Evolutionary conservation across 2,888 invertebrate genomes (phyloP).

Genomic region (Erebia ligea): DNA sequence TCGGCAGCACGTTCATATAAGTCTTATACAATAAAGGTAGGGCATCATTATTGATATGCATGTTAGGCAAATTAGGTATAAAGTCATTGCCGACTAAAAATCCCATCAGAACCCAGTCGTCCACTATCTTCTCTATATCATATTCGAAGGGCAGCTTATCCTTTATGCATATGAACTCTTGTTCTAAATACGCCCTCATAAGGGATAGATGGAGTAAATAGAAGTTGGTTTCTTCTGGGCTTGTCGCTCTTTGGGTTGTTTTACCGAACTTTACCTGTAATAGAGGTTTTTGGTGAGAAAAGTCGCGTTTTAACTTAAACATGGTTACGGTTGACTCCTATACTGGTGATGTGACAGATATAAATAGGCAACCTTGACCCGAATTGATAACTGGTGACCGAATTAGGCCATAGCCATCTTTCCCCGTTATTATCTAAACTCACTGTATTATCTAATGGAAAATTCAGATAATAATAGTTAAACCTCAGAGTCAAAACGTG

Average conservation of each 20-base stretch:
- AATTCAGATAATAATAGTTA: no score
- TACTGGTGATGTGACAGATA: no score
- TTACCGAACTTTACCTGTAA: conserved; percentile 89
- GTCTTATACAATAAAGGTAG: conserved; percentile 93
- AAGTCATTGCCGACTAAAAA: conserved; percentile 99
- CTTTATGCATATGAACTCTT: conserved; percentile 92
- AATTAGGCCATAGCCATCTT: no score
- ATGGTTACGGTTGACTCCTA: no score
- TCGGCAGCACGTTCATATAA: conserved; percentile 94
- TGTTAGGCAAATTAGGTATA: conserved; percentile 96
- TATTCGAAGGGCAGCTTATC: conserved; percentile 87
- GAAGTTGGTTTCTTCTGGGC: conserved; percentile 96
- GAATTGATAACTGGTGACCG: no score
- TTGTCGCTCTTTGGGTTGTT: conserved; percentile 85
- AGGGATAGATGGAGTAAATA: conserved; percentile 96
- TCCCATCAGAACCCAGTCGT: conserved; percentile 99
- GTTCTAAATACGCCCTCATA: conserved; percentile 95
- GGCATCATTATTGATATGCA: conserved; percentile 96
- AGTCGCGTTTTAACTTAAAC: no score
- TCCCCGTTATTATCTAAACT: no score
- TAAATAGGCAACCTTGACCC: no score
- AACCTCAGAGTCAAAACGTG: no score
- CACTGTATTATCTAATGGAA: no score
- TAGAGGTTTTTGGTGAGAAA: neutral
- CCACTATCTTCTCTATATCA: conserved; percentile 95